Evolutionary conservation across 2,888 invertebrate species (phyloP).

Genomic region (Hipparchia semele): DNA sequence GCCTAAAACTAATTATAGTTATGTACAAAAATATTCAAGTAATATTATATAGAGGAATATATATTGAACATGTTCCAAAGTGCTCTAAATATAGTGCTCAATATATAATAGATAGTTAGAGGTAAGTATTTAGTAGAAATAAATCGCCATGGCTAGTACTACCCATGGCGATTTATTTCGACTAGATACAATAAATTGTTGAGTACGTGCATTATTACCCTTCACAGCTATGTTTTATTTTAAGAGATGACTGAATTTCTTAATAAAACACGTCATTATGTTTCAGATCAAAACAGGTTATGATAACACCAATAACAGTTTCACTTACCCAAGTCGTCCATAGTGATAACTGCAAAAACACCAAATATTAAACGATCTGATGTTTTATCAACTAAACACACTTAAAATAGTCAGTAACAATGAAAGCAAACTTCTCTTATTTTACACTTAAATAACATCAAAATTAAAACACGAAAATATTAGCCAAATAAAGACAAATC

Average conservation of each 20-base stretch:
- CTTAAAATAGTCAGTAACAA: constrained; percentile 8
- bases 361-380: constrained; percentile 45
- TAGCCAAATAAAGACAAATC: constrained; percentile 60
- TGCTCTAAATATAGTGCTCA: background rate
- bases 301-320: constrained; percentile 58
- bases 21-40: background rate
- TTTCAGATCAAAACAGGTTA: constrained; percentile 73
- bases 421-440: background rate
- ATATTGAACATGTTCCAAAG: constrained; percentile 3
- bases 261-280: constrained; percentile 68
- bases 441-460: constrained; percentile 34
- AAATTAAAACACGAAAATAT: constrained; percentile 54
- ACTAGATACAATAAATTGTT: background rate
- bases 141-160: background rate
- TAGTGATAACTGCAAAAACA: constrained; percentile 51
- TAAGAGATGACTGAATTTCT: constrained; percentile 46
- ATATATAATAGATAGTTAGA: background rate
- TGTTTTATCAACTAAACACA: constrained; percentile 13
- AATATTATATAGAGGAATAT: background rate
- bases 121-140: background rate
- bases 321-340: constrained; percentile 80
- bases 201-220: background rate
- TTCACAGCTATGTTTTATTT: constrained; percentile 11
- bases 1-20: constrained; percentile 8
- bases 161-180: constrained; percentile 7